Evolutionary conservation across 2,113 vertebrate species (phyloP).

Genomic region (Psittacus erithacus): DNA sequence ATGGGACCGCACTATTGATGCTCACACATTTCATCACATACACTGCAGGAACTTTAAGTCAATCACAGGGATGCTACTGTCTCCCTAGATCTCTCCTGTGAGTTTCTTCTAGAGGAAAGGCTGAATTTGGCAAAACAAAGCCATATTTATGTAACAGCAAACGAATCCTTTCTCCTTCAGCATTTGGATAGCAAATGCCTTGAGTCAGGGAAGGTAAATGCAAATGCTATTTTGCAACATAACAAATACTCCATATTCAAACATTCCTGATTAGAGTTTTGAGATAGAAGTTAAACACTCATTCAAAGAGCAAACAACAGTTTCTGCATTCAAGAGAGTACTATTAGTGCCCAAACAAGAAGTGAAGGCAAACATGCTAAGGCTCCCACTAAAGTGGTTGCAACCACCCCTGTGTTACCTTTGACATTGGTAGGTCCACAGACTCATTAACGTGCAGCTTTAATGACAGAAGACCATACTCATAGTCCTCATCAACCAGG

Average conservation of each 20-base stretch:
- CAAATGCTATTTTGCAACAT: neutral
- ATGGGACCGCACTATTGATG: accelerated
- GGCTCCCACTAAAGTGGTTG: neutral
- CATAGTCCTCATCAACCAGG: neutral
- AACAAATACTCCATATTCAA: neutral
- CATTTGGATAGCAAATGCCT: neutral
- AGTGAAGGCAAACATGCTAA: accelerated
- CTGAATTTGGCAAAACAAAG: neutral
- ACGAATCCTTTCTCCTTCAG: neutral
- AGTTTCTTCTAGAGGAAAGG: neutral
- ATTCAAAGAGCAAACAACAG: neutral
- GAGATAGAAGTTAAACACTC: neutral
- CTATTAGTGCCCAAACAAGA: neutral
- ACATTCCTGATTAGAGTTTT: neutral
- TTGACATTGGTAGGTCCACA: neutral
- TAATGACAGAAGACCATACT: neutral
- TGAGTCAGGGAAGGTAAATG: neutral
- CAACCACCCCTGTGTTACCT: neutral
- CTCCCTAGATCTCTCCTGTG: neutral
- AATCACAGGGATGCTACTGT: neutral
- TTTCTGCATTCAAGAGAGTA: neutral
- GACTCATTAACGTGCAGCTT: neutral
- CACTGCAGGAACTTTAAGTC: neutral
- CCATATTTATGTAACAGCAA: neutral
- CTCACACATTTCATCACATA: neutral